Evolutionary conservation across 2,797 vertebrate species (phyloP), one percentile per base, ranked within the genome.

Genomic region (Diplodus puntazzo): DNA sequence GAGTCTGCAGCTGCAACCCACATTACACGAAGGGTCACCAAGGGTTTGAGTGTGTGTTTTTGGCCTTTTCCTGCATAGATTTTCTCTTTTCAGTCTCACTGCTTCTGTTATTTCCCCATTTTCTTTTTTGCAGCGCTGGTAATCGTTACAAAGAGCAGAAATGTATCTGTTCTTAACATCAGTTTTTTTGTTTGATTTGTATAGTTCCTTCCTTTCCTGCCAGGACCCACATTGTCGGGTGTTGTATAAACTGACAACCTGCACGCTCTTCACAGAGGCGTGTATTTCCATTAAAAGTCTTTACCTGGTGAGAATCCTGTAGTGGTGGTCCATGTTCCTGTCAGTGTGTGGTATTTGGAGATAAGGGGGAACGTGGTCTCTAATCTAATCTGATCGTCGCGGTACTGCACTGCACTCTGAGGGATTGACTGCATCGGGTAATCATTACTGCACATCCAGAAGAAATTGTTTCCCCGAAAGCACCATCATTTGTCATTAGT

Each of bases 351-450:
- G 92, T 84, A 88, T 88, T 83, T 52, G 12, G 54, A 85, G 90
- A 92, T 93, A 90, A 88, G 74, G 75, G 62, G 54, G 27, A 74
- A 62, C 43, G 66, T 43, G 79, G 73, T 78, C 69, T 82, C 70
- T 84, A 71, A 93, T 93, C 92, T 93, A 78, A 92, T 93, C 92
- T 86, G 91, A 91, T 91, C n/a, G 48, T 90, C 87, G 80, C 25
- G 1, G 65, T 78, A 71, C 58, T 0, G 54, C 75, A 16, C 73
- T 1, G 52, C 77, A 81, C 75, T 84, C 80, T 85, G 66, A 16
- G 71, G 89, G 81, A 85, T 63, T 58, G 64, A 87, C 85, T 69
- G 21, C 88, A 90, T 79, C 77, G 20, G 81, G 80, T 70, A 91
- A 69, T 73, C 16, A 92, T 90, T 91, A 90, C 83, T 74, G 75